These are phyloP conservation scores for Erebia ligea DNA, from an alignment of 2,888 invertebrate species.

Conservation along the genomic window DNA sequence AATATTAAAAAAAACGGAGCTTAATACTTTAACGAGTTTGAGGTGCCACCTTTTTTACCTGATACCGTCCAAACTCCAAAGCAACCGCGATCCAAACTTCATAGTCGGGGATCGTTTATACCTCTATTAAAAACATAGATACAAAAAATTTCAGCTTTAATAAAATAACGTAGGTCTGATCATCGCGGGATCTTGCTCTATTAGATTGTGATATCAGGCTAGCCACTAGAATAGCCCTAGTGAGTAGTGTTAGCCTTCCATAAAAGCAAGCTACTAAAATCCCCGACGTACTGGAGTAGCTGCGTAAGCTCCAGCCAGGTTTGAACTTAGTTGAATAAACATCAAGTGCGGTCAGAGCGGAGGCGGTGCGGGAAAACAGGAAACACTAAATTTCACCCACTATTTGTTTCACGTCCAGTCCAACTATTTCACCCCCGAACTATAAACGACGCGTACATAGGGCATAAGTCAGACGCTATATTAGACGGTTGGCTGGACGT, in stretches of 20 bases:
- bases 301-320: not conserved
- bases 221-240: too few species aligned
- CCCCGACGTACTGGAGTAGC: not conserved
- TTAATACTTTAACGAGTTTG: too few species aligned
- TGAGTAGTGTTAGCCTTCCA: not conserved
- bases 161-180: too few species aligned
- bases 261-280: conserved; percentile 4
- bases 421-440: conserved; percentile 46
- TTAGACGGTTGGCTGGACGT: not conserved
- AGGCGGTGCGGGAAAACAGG: conserved; percentile 26
- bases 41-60: too few species aligned
- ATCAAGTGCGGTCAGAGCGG: conserved; percentile 29
- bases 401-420: conserved; percentile 52
- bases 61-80: too few species aligned
- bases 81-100: too few species aligned
- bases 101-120: too few species aligned
- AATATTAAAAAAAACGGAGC: too few species aligned
- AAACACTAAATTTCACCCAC: conserved; percentile 54
- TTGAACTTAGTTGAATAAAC: conserved; percentile 32
- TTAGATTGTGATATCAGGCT: too few species aligned
- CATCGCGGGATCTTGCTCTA: too few species aligned
- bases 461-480: conserved; percentile 6
- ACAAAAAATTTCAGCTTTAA: too few species aligned
- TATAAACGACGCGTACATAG: conserved; percentile 20
- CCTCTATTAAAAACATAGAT: too few species aligned